Base-by-base conservation (phyloP, 2,888 invertebrate genomes). In the Neoaliturus tenellus region DNA sequence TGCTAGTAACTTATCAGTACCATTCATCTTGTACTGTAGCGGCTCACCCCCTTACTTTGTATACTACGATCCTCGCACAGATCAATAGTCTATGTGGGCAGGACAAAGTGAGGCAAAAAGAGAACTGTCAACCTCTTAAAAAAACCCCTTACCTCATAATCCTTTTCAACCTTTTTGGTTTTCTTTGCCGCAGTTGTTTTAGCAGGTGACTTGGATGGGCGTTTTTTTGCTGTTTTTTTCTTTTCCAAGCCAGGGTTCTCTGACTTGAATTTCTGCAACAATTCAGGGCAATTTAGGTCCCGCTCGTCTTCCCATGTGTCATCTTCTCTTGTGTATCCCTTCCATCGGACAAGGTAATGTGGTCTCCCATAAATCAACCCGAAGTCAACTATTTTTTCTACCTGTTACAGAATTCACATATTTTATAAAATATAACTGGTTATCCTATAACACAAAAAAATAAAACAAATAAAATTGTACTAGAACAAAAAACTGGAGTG, bases 181-280 rank as follows among this genome's bases (percentile, higher is more conserved):
- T 41, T 44, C 48, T 75, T 75, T 6, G 41, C 25, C 0, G 75
- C 41, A 8, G 75, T 0, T 28, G 75, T 17, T 28, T 75, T 75
- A 3, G 48, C 28, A 12, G 75, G 48, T 48, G 75, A 75, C 23
- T 75, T 75, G 1, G 75, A 75, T 4, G 75, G 39, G 14, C 75
- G 75, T 44, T 75, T 75, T 31, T 44, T 75, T 14, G 75, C 5
- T 17, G 25, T 71, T 33, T 39, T 71, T 20, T 3, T 31, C 17
- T 39, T 71, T 20, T 3, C 17, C 17, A 33, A 17, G 33, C 10
- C 23, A 23, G 75, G 41, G 6, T 75, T 75, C 48, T 75, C 75
- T 44, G 41, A 35, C 23, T 44, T 75, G n/a, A 75, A 75, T 75
- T 75, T 75, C 75, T 75, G 75, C n/a, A 75, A 75, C 75, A 75